Evolutionary conservation across 2,888 invertebrate species (phyloP).

Genomic region (Cerceris ruficornis): DNA sequence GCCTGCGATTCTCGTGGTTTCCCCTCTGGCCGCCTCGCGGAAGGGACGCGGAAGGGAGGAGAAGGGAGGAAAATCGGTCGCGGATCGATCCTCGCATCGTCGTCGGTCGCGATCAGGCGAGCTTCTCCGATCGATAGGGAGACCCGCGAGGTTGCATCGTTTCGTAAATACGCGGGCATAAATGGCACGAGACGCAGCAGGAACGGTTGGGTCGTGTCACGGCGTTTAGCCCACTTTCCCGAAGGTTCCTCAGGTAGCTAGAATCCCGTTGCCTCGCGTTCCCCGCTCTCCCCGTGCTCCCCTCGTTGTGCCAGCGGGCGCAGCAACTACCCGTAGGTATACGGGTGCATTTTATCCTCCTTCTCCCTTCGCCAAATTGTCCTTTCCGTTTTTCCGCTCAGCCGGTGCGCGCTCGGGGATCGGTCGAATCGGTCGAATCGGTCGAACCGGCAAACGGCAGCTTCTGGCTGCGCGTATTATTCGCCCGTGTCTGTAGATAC

Average conservation of each 20-base stretch:
- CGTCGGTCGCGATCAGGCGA: background rate
- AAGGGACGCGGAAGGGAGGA: too few species aligned
- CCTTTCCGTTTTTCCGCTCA: constrained; percentile 61
- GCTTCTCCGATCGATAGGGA: too few species aligned
- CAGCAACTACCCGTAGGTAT: constrained; percentile 43
- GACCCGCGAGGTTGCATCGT: background rate
- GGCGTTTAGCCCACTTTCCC: constrained; percentile 63
- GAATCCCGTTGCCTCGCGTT: constrained; percentile 51
- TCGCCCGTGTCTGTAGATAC: constrained; percentile 4
- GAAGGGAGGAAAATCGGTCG: too few species aligned
- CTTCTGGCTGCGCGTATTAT: constrained; percentile 18
- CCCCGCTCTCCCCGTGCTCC: constrained; percentile 14
- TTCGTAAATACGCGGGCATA: constrained; percentile 15
- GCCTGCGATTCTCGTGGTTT: background rate
- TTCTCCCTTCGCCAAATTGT: constrained; percentile 42
- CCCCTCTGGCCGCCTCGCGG: too few species aligned
- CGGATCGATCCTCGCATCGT: background rate
- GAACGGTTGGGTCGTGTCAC: constrained; percentile 46
- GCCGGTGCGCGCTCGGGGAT: constrained; percentile 16
- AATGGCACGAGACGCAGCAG: constrained; percentile 37
- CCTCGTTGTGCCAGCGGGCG: constrained; percentile 9
- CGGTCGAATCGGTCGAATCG: constrained; percentile 43
- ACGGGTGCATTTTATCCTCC: constrained; percentile 55
- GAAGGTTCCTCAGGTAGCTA: constrained; percentile 66
- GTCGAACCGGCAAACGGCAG: constrained; percentile 53